Conservation (phyloP, 2,888 invertebrate species). For the Nebria salina region DNA sequence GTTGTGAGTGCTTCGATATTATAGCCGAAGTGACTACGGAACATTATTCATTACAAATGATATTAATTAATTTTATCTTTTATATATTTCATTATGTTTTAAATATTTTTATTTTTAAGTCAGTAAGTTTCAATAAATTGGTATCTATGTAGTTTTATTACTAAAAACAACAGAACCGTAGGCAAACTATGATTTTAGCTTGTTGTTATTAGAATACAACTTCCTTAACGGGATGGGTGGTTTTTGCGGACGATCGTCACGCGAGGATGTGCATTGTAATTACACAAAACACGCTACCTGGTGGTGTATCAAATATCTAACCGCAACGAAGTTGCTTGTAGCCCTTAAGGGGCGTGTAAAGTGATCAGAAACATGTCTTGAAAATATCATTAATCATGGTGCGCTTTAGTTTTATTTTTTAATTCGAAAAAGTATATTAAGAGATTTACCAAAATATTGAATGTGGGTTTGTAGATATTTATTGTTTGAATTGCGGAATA, state of each 20-base stretch:
- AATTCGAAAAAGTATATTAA: no score
- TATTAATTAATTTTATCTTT: no score
- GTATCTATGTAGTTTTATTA: background rate
- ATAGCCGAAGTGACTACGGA: no score
- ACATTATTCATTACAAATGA: no score
- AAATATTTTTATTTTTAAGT: no score
- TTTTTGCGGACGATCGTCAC: conserved; percentile 54
- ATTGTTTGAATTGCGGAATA: no score
- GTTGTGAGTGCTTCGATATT: no score
- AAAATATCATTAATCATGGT: background rate
- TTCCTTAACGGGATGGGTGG: conserved; percentile 18
- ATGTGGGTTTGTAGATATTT: no score
- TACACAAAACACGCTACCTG: conserved; percentile 51
- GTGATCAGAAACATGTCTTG: conserved; percentile 1
- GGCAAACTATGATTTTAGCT: background rate
- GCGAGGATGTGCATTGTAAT: conserved; percentile 63
- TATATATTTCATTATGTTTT: no score
- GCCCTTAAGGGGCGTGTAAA: background rate
- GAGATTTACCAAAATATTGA: no score
- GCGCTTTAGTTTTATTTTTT: background rate
- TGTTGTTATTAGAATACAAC: conserved; percentile 35
- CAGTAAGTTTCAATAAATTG: no score
- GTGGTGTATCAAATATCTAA: background rate
- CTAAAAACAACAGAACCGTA: background rate
- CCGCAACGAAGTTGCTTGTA: background rate